A percentile compares a stretch with the other conserved stretches of the same genome.
Conservation (phyloP, 2,113 vertebrate genomes). For the Ceyx cyanopectus region DNA sequence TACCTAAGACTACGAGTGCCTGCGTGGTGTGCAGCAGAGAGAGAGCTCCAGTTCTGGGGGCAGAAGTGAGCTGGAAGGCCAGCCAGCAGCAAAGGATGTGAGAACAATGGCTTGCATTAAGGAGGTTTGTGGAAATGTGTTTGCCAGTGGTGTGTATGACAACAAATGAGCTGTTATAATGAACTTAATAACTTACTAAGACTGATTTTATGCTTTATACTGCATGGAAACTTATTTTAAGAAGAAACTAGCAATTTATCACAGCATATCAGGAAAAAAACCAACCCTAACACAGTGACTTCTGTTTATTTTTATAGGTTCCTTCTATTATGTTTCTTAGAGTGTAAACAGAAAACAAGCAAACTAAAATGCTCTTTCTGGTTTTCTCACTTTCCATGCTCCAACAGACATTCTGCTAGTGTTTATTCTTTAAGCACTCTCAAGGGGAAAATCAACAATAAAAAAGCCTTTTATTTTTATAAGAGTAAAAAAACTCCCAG, state of each 20-base stretch:
- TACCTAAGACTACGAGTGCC: conserved; percentile 53
- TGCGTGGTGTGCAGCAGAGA: conserved; percentile 69
- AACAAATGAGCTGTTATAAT: conserved; percentile 70
- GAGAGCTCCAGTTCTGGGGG: conserved; percentile 54
- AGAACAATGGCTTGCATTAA: not conserved
- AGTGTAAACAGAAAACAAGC: conserved; percentile 70
- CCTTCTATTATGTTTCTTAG: conserved; percentile 75
- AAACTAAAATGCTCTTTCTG: conserved; percentile 45
- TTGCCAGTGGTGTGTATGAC: conserved; percentile 64
- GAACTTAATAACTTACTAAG: conserved; percentile 59
- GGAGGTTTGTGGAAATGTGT: conserved; percentile 68
- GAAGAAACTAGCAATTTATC: conserved; percentile 77
- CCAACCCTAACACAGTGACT: conserved; percentile 74
- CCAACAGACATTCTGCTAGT: conserved; percentile 71
- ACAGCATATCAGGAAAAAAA: conserved; percentile 76
- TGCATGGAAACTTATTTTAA: conserved; percentile 81
- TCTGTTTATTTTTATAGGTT: conserved; percentile 81
- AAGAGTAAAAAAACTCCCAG: conserved; percentile 74
- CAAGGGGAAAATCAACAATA: conserved; percentile 41
- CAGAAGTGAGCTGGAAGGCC: conserved; percentile 42
- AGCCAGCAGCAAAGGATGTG: conserved; percentile 19
- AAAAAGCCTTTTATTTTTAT: conserved; percentile 84
- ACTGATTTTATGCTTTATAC: conserved; percentile 80
- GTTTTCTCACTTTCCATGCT: conserved; percentile 72
- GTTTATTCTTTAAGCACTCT: conserved; percentile 76